These are phyloP conservation scores for Limonius californicus DNA, from an alignment of 1,140 invertebrate genomes.

Conservation along the genomic window DNA sequence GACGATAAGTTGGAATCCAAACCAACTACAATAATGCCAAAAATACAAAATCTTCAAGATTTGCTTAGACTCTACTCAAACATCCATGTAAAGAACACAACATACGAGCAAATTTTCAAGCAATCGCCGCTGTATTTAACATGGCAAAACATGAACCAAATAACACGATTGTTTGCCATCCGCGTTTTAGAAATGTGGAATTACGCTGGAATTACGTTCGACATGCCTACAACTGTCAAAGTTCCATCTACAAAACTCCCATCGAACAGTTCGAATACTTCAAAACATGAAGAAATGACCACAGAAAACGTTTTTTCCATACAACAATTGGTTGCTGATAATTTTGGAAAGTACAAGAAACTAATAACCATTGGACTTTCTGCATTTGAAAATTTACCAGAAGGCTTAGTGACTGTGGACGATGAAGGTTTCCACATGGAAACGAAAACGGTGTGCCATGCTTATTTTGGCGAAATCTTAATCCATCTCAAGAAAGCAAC, in stretches of 20 bases:
- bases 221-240: slow-evolving; percentile 19
- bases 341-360: neutral
- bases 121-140: slow-evolving; percentile 28
- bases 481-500: slow-evolving; percentile 29
- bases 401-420: slow-evolving; percentile 39
- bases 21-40: neutral
- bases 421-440: slow-evolving; percentile 43
- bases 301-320: too few relatives aligned
- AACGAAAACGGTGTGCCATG: slow-evolving; percentile 45
- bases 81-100: slow-evolving; percentile 28
- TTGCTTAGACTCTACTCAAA: slow-evolving; percentile 23
- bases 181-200: slow-evolving; percentile 39
- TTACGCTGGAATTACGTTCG: slow-evolving; percentile 37
- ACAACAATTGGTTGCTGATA: neutral
- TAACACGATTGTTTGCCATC: slow-evolving; percentile 33
- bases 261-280: neutral
- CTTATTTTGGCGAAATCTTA: slow-evolving; percentile 45
- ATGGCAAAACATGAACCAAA: slow-evolving; percentile 31
- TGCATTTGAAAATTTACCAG: slow-evolving; percentile 26
- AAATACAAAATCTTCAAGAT: neutral
- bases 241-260: neutral
- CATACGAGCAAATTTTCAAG: slow-evolving; percentile 29
- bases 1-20: too few relatives aligned
- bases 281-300: neutral
- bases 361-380: slow-evolving; percentile 7